Percentiles rank a stretch among this genome's conserved stretches.
phyloP scores from a whole-genome alignment of 2,888 invertebrate species.

The Cabera pusaria region DNA sequence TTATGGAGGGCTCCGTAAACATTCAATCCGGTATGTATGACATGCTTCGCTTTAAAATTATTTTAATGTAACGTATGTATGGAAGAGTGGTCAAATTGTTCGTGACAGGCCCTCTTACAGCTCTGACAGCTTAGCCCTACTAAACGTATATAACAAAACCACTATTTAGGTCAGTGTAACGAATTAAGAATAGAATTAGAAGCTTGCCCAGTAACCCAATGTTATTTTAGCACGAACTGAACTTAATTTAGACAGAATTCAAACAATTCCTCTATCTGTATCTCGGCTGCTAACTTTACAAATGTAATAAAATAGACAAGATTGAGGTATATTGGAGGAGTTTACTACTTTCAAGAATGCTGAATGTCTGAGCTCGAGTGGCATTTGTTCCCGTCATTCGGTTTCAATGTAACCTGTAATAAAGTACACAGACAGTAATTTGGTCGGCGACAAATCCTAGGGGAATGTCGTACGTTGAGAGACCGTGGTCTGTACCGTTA shows the following conservation, averaged over 20 bases:
- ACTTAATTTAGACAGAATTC: slow-evolving; percentile 8
- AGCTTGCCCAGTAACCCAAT: slow-evolving; percentile 6
- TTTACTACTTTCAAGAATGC: slow-evolving; percentile 13
- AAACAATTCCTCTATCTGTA: slow-evolving; percentile 7
- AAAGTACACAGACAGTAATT: slow-evolving; percentile 6
- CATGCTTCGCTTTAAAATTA: too few species aligned
- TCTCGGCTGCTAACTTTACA: neutral
- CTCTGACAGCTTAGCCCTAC: too few species aligned
- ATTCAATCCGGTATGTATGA: too few species aligned
- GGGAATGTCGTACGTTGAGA: too few species aligned
- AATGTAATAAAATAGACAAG: neutral
- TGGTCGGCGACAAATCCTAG: slow-evolving; percentile 1
- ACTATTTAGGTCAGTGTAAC: slow-evolving; percentile 17
- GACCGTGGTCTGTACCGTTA: too few species aligned
- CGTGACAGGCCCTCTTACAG: too few species aligned
- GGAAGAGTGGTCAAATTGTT: too few species aligned
- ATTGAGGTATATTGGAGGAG: slow-evolving; percentile 4
- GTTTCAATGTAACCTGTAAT: slow-evolving; percentile 14
- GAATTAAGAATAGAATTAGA: slow-evolving; percentile 1
- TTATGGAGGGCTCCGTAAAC: too few species aligned
- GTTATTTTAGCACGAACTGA: slow-evolving; percentile 2
- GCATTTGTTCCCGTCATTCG: slow-evolving; percentile 14
- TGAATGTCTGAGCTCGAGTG: slow-evolving; percentile 6
- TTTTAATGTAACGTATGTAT: too few species aligned
- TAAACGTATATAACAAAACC: too few species aligned